phyloP scores from a whole-genome alignment of 2,888 invertebrate genomes.

The Agrotis exclamationis region DNA sequence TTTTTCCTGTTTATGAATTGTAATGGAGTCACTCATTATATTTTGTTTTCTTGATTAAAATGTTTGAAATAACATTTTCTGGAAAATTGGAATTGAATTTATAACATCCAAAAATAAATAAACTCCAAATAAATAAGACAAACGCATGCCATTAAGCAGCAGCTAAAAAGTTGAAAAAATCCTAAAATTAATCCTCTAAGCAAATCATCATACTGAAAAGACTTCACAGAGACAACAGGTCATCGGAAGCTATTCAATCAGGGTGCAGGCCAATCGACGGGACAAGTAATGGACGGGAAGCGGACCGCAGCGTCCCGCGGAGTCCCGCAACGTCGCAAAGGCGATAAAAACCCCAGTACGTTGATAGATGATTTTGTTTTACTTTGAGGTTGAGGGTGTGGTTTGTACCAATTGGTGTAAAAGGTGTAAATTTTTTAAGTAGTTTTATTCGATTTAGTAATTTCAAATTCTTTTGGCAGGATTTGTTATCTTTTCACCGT shows the following conservation, averaged over 20 bases:
- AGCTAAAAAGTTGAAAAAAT: constrained; percentile 26
- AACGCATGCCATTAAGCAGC: constrained; percentile 3
- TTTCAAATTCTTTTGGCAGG: no score
- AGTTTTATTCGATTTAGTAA: no score
- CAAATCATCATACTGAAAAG: neutral
- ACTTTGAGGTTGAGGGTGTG: neutral
- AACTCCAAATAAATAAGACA: neutral
- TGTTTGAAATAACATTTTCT: constrained; percentile 2
- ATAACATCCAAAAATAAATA: neutral
- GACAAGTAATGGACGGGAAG: constrained; percentile 62
- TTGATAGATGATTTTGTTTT: neutral
- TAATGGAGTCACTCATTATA: constrained; percentile 6
- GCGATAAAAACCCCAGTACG: neutral
- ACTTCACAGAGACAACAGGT: constrained; percentile 41
- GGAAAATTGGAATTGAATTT: neutral
- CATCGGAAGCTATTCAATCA: constrained; percentile 72
- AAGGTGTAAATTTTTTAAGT: neutral
- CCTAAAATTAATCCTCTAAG: constrained; percentile 32
- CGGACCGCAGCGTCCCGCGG: constrained; percentile 5
- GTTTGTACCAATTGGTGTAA: neutral
- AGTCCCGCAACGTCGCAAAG: neutral
- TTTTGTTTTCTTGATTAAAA: neutral
- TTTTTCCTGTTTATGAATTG: constrained; percentile 25
- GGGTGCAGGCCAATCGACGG: constrained; percentile 74
- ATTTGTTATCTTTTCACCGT: no score